Evolutionary conservation across 2,113 vertebrate genomes (phyloP).

Genomic region (Podarcis raffonei): DNA sequence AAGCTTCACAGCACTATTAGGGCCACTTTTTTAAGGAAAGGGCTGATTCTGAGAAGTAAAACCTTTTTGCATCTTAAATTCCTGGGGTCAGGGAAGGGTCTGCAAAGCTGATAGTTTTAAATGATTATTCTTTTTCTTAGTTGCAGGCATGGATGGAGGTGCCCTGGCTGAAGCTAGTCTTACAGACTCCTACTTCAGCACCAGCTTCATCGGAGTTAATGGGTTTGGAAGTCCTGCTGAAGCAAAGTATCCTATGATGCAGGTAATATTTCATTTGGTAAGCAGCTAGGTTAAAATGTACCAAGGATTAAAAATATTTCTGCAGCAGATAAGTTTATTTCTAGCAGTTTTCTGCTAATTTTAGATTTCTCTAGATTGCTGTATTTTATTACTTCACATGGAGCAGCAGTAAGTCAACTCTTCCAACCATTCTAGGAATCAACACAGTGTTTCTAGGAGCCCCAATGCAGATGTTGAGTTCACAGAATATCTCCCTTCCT

Average conservation of each 20-base stretch:
- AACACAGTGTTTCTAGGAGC: neutral
- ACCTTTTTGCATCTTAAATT: neutral
- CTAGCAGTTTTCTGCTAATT: neutral
- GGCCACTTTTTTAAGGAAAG: too few species aligned
- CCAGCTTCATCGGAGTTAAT: conserved; percentile 98
- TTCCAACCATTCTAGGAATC: neutral
- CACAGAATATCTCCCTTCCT: neutral
- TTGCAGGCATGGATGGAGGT: conserved; percentile 92
- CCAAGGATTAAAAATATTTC: neutral
- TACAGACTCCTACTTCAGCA: conserved; percentile 98
- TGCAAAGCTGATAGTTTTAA: conserved; percentile 42
- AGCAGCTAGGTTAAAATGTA: neutral
- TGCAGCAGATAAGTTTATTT: neutral
- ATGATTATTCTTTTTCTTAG: conserved; percentile 71
- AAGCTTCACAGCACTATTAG: too few species aligned
- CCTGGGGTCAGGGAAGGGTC: neutral
- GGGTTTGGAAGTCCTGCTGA: conserved; percentile 97
- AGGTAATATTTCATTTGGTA: conserved; percentile 80
- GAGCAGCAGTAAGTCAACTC: neutral
- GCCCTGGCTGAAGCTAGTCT: conserved; percentile 91
- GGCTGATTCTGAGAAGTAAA: too few species aligned
- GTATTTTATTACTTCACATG: neutral
- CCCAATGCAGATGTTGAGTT: neutral
- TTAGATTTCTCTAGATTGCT: too few species aligned
- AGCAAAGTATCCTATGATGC: conserved; percentile 97